Evolutionary conservation across 2,113 vertebrate genomes (phyloP).

Genomic region (Ptilonorhynchus violaceus): DNA sequence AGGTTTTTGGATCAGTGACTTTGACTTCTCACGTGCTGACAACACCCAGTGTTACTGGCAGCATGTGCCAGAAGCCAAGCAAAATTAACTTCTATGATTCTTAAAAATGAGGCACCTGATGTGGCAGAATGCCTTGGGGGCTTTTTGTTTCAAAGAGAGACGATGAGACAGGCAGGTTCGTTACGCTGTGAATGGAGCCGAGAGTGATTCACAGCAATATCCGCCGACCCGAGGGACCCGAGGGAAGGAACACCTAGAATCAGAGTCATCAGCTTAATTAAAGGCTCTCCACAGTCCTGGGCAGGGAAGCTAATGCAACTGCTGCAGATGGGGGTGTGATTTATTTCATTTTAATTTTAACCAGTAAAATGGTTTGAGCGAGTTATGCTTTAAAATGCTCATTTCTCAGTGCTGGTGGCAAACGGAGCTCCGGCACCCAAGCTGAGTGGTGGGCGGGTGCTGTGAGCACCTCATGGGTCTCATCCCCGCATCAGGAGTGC

Average conservation of each 20-base stretch:
- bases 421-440: background rate
- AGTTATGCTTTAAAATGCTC: background rate
- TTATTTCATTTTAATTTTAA: background rate
- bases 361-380: background rate
- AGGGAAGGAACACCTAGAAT: background rate
- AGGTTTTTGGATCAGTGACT: background rate
- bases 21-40: background rate
- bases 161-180: background rate
- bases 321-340: background rate
- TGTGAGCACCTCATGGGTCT: background rate
- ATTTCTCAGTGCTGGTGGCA: background rate
- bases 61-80: background rate
- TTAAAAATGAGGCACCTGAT: background rate
- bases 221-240: rapidly evolving
- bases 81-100: background rate
- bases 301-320: background rate
- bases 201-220: background rate
- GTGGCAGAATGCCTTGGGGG: background rate
- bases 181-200: background rate
- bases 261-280: background rate
- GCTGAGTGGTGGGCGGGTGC: rapidly evolving
- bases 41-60: background rate
- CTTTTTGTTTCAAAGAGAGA: background rate
- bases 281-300: background rate
- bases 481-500: background rate